Evolutionary conservation across 2,888 invertebrate species (phyloP).

Genomic region (Lymantria dispar): DNA sequence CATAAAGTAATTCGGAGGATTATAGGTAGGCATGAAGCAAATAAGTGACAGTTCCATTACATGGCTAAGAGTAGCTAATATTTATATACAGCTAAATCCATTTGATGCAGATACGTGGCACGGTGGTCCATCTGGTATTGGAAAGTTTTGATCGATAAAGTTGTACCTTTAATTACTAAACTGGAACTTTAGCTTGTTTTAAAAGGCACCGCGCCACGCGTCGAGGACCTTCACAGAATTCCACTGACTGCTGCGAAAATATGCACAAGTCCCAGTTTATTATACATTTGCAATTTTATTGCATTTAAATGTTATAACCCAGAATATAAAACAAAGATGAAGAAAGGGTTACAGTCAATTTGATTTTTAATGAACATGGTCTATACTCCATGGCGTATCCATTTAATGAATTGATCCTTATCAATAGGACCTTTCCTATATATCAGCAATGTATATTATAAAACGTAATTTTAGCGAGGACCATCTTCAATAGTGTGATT

Average conservation of each 20-base stretch:
- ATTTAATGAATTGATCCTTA: neutral
- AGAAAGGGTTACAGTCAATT: slow-evolving; percentile 19
- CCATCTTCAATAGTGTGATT: no score
- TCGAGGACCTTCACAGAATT: slow-evolving; percentile 39
- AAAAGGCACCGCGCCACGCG: slow-evolving; percentile 71
- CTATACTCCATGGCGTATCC: neutral
- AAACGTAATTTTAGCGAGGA: no score
- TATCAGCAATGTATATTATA: no score
- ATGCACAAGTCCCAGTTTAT: slow-evolving; percentile 24
- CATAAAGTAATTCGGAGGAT: slow-evolving; percentile 73
- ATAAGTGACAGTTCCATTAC: slow-evolving; percentile 74
- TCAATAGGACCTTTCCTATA: neutral
- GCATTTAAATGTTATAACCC: slow-evolving; percentile 20
- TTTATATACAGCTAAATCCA: slow-evolving; percentile 53
- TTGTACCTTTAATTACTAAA: slow-evolving; percentile 79
- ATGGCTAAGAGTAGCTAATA: slow-evolving; percentile 51
- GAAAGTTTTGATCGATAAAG: slow-evolving; percentile 76
- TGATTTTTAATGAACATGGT: slow-evolving; percentile 2
- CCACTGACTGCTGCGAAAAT: slow-evolving; percentile 37
- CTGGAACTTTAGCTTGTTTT: slow-evolving; percentile 57
- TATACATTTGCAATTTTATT: slow-evolving; percentile 23
- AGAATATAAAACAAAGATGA: slow-evolving; percentile 10
- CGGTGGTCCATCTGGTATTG: slow-evolving; percentile 68
- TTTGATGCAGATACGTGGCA: slow-evolving; percentile 56
- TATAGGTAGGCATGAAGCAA: slow-evolving; percentile 61